Evolutionary conservation across 2,888 invertebrate genomes (phyloP), one percentile per base, ranked within the genome.

Genomic region (Baronia brevicornis): DNA sequence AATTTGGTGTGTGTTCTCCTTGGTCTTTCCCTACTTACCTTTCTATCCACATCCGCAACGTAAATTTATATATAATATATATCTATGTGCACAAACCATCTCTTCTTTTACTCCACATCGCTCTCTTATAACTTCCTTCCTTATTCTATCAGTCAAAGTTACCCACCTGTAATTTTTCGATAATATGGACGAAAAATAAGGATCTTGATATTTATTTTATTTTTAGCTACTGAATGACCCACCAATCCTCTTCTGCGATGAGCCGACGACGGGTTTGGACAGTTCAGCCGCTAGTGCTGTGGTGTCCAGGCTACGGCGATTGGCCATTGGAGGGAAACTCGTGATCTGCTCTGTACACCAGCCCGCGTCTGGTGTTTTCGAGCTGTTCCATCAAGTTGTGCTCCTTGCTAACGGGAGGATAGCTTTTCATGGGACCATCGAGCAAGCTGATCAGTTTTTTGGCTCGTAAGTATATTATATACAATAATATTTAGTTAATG

Each of bases 181-280:
- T 2, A 12, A 17, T 3, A 6, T 30, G 3, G 20, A 2, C 3
- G 28, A 22, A 22, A 8, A 2, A 18, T 11, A 18, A 6, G 7
- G n/a, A 28, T 10, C 6, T 28, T 19, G 5, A 3, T 4, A 19
- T 15, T 25, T 19, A 13, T 5, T 19, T 17, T 22, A 3, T 13
- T 54, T 50, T 21, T 64, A 94, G 93, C 85, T 96, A 5, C 80
- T 97, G 31, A 95, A 92, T 30, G 94, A 97, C 61, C 97, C 97
- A 1, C 90, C 91, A 2, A 87, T 97, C 33, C 72, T 97, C 29
- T 96, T 97, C 74, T 96, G 96, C 64, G 97, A 97, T 59, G 97
- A 97, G 62, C 96, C 96, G 0, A 97, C 96, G 0, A 95, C 95
- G 0, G 96, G 97, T 0, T 71, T 97, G 30, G 97, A 97, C 70